Evolutionary conservation across 2,888 invertebrate species (phyloP).

Genomic region (Neria commutata): DNA sequence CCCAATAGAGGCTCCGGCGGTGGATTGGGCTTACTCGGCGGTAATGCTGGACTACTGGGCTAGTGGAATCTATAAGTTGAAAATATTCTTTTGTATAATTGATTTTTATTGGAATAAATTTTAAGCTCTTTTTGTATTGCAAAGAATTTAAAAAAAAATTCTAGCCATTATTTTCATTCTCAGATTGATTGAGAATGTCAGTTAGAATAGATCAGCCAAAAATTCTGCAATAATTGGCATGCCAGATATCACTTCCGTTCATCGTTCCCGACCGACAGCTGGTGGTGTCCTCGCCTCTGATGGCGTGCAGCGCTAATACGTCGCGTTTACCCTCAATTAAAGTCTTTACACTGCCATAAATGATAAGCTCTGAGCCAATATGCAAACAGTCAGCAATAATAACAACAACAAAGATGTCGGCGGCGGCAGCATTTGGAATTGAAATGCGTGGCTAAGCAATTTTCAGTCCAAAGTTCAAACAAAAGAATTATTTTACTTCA

Average conservation of each 20-base stretch:
- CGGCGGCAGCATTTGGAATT: conserved; percentile 29
- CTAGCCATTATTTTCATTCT: too few species aligned
- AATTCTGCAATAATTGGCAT: background rate
- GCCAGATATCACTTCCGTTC: background rate
- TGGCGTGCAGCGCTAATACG: conserved; percentile 30
- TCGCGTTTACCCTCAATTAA: conserved; percentile 42
- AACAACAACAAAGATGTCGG: conserved; percentile 44
- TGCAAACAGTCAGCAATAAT: conserved; percentile 38
- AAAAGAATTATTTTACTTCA: conserved; percentile 34
- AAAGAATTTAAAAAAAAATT: too few species aligned
- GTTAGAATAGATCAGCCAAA: background rate
- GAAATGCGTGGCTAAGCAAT: conserved; percentile 50
- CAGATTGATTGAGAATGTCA: too few species aligned
- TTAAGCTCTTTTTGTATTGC: conserved; percentile 8
- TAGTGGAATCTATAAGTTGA: background rate
- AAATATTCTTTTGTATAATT: background rate
- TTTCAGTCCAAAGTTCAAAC: conserved; percentile 50
- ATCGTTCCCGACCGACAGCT: background rate
- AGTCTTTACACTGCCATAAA: conserved; percentile 43
- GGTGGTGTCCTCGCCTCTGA: too few species aligned
- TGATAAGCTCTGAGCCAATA: conserved; percentile 51
- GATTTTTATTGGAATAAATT: background rate
- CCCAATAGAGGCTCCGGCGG: background rate
- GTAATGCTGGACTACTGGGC: background rate
- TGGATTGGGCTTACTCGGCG: background rate